A percentile compares a stretch with the other conserved stretches of the same genome.
Evolutionary conservation across 2,797 vertebrate species (phyloP).

Genomic region (Myotis planiceps): DNA sequence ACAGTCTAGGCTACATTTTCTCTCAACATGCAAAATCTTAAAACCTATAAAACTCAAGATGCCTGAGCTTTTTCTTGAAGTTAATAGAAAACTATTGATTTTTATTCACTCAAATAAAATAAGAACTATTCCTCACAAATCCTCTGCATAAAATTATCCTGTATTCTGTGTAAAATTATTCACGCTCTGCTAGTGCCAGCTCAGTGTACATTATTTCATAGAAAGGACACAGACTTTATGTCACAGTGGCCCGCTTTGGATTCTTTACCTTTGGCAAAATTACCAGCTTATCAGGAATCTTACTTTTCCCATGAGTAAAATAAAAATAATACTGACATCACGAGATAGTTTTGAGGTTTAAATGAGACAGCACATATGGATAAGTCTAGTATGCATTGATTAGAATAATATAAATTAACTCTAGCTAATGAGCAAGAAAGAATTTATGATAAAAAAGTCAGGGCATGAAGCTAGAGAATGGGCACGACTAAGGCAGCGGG

Average conservation of each 20-base stretch:
- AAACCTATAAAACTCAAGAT: slow-evolving; percentile 38
- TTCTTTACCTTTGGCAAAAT: slow-evolving; percentile 13
- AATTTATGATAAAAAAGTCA: neutral
- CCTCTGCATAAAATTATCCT: neutral
- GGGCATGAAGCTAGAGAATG: neutral
- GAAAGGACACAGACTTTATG: neutral
- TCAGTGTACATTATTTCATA: neutral
- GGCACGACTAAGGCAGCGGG: neutral
- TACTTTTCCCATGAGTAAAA: slow-evolving; percentile 1
- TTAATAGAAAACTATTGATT: slow-evolving; percentile 72
- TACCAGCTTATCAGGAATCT: neutral
- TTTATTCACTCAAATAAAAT: slow-evolving; percentile 51
- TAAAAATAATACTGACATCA: neutral
- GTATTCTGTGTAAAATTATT: neutral
- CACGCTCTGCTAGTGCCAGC: neutral
- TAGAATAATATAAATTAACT: neutral
- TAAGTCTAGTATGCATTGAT: neutral
- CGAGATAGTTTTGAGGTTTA: neutral
- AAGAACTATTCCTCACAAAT: slow-evolving; percentile 33
- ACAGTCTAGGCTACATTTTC: neutral
- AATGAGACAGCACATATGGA: neutral
- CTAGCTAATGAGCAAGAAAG: neutral
- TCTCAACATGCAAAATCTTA: slow-evolving; percentile 36
- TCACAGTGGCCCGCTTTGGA: neutral
- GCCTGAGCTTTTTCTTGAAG: slow-evolving; percentile 51